phyloP scores from a whole-genome alignment of 2,113 vertebrate species.

The Corydoras sp. region DNA sequence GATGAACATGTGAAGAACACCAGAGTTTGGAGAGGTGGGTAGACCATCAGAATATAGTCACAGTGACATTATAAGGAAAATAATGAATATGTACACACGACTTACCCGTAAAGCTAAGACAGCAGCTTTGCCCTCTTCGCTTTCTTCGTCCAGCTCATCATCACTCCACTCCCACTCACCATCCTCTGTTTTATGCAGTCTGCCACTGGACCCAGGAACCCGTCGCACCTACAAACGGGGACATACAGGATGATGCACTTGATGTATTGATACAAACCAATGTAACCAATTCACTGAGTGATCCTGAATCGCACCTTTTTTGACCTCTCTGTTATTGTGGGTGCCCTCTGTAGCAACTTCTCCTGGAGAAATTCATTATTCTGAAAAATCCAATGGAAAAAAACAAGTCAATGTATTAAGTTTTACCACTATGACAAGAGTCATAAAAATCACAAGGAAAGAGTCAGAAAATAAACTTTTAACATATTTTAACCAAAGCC shows the following conservation, averaged over 20 bases:
- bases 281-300: no score
- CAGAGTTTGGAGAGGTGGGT: no score
- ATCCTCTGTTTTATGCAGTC: constrained; percentile 93
- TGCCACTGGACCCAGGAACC: constrained; percentile 91
- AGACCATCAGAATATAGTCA: no score
- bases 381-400: constrained; percentile 51
- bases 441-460: no score
- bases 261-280: no score
- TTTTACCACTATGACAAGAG: neutral
- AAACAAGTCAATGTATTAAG: neutral
- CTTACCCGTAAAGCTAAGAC: constrained; percentile 60
- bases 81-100: no score
- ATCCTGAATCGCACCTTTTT: constrained; percentile 73
- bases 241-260: neutral
- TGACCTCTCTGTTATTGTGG: constrained; percentile 90
- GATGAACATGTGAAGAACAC: no score
- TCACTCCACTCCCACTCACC: constrained; percentile 98
- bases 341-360: constrained; percentile 84
- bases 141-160: constrained; percentile 91
- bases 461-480: no score
- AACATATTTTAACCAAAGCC: no score
- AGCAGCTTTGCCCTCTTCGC: constrained; percentile 88
- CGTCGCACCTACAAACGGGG: constrained; percentile 52
- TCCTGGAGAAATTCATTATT: constrained; percentile 93
- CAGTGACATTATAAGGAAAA: no score